These are phyloP conservation scores for Thunnus thynnus DNA, from an alignment of 2,113 vertebrate genomes.

Conservation along the genomic window DNA sequence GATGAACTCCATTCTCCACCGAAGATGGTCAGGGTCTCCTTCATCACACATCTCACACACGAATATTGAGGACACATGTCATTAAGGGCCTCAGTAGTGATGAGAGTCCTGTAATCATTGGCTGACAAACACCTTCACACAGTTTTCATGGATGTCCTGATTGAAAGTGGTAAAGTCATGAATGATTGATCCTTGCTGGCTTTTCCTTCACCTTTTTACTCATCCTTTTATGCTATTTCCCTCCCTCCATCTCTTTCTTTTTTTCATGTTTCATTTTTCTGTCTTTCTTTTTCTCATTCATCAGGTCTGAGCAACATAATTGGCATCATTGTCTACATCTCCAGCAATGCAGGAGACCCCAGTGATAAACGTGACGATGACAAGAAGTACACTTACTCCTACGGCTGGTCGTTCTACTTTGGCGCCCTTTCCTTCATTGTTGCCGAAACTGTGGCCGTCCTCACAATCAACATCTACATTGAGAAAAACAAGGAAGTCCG, in stretches of 20 bases:
- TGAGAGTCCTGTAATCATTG: slow-evolving; percentile 20
- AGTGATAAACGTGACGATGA: slow-evolving; percentile 95
- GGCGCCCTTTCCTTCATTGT: slow-evolving; percentile 98
- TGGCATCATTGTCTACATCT: slow-evolving; percentile 99
- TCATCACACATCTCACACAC: neutral
- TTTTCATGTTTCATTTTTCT: neutral
- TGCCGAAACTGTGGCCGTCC: slow-evolving; percentile 95
- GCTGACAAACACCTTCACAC: neutral
- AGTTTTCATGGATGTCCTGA: neutral
- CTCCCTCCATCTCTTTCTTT: neutral
- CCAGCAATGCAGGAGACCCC: slow-evolving; percentile 97
- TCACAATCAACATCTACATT: slow-evolving; percentile 98
- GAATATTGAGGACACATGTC: slow-evolving; percentile 13
- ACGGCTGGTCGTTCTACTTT: slow-evolving; percentile 99
- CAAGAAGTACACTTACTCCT: slow-evolving; percentile 97
- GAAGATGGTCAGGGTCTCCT: slow-evolving; percentile 19
- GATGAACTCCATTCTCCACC: neutral
- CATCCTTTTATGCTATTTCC: neutral
- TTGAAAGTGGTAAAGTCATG: neutral
- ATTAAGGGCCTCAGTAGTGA: neutral
- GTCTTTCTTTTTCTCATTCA: slow-evolving; percentile 50
- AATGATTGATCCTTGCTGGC: neutral
- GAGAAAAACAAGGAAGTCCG: slow-evolving; percentile 96
- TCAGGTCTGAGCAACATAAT: slow-evolving; percentile 98
- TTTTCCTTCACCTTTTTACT: neutral